Evolutionary conservation across 2,113 vertebrate genomes (phyloP), one percentile per base, ranked within the genome.

Genomic region (Syngnathus scovelli): DNA sequence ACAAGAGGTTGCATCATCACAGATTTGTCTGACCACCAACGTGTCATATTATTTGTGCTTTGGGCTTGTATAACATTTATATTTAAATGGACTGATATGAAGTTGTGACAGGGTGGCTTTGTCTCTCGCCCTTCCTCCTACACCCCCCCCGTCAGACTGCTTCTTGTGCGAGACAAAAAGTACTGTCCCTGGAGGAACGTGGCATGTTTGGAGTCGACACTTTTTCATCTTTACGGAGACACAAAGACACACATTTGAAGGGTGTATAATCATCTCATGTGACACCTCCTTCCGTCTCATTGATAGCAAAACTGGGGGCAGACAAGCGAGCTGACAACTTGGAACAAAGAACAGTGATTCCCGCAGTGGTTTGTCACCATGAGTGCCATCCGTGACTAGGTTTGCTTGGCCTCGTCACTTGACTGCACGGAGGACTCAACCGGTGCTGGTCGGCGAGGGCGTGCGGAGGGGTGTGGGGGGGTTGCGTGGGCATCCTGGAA

Each of bases 321-420:
- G 84, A 84, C 77, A 70, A 87, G 85, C 85, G 85, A 85, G 80
- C 80, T 84, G 77, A 82, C 82, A 79, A 81, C 69, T 71, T 71
- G 82, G 85, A 86, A 88, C 86, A 88, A 89, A 87, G 86, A 86
- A 76, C 76, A 84, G 83, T 81, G 75, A 71, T 79, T 85, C 83
- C 68, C 82, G 81, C 74, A n/a, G 71, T 46, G 75, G 76, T 86
- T 78, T 78, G 77, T 84, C 77, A 72, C 78, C 77, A 75, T 76
- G 83, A 78, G 78, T 71, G 58, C 70, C 70, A 70, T 33, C 27
- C 27, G 27, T 80, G 78, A 70, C 82, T 84, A 69, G 83, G 78
- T 76, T 87, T 84, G 83, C 74, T 86, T 83, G 27, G 83, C 83
- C 79, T 77, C 76, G 78, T 69, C 78, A 70, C 75, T 72, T 82